Evolutionary conservation across 2,888 invertebrate species (phyloP), one percentile per base, ranked within the genome.

Genomic region (Ornithoptera alexandrae): DNA sequence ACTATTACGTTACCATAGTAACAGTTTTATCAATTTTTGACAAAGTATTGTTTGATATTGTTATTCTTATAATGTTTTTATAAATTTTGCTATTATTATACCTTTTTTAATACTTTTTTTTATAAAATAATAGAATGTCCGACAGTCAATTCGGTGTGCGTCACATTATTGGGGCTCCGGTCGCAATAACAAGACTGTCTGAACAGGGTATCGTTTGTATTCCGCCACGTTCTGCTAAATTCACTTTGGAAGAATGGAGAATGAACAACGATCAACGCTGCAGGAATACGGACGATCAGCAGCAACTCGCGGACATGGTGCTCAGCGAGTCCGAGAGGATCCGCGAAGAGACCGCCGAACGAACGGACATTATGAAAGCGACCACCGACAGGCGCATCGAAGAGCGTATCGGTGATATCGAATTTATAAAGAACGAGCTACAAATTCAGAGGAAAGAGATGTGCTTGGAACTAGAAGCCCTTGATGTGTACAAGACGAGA

Each of bases 401-500:
- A 77, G 97, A 97, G 86, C 95, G 97, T 76, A 93, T 98, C 22
- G 94, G 95, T 66, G 97, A 98, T 79, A 95, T 98, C 65, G 95
- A 96, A 73, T 97, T 96, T 85, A 95, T 95, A 78, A 95, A 95
- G 78, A 93, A 94, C 8, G 98, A 98, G 84, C 90, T 98, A 30
- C 94, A 95, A 78, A 93, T 94, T 36, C 96, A 97, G 81, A 94
- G 97, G 71, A 95, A 95, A 81, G 96, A 96, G 73, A 94, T 97
- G 17, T 93, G 94, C 65, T 89, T 94, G 56, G 98, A 98, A 87
- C 94, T 96, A 56, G 97, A 98, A 84, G 95, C 95, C 18, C 87
- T 98, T n/a, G 87, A 92, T 46, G 93, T 95, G 10, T 97, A 96
- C 83, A 96, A 95, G 78, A 95, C 94, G 60, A 94, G 98, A 61